Base-by-base conservation (phyloP, 2,888 invertebrate species). In the Elegia similella region DNA sequence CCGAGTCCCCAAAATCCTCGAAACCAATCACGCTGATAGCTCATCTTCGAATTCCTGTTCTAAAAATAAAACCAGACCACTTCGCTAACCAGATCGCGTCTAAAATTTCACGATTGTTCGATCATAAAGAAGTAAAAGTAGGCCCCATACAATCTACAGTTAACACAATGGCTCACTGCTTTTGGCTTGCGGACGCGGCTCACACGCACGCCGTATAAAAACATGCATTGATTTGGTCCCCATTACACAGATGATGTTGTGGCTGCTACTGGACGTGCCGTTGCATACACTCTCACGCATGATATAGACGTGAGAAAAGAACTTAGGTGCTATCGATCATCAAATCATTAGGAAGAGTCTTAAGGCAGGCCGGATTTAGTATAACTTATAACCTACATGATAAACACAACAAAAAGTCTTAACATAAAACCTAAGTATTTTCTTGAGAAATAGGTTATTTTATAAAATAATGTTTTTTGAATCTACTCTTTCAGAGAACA, bases 101-200 rank as follows among this genome's bases (percentile, higher is more conserved):
- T 32, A 50, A 8, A 17, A 50, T 50, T 47, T 53, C 42, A 53
- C 16, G 30, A 15, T 23, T 23, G 23, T 23, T 23, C 23, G 5
- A 23, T 23, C 23, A 23, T 23, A 23, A 53, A 29, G 42, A 23
- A 53, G 42, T 29, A 42, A 53, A 53, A 53, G 52, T 42, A 42
- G 52, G 52, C 52, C 52, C 42, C 52, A 29, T 42, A 23, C 38
- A 16, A 44, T 43, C 29, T 46, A 38, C 46, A 38, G 38, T 56
- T 46, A 42, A 38, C 23, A 52, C 42, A 61, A 63, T 34, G 16
- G 15, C 30, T 10, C 61, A 63, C 46, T 29, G n/a, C 23, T 7
- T 30, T 46, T 52, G 32, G 30, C 42, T 38, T 23, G 32, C 34
- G 16, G 55, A 52, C 50, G 29, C 38, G 29, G 12, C 50, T 17